Conservation (phyloP, 2,888 invertebrate genomes). For the Agrochola lychnidis region DNA sequence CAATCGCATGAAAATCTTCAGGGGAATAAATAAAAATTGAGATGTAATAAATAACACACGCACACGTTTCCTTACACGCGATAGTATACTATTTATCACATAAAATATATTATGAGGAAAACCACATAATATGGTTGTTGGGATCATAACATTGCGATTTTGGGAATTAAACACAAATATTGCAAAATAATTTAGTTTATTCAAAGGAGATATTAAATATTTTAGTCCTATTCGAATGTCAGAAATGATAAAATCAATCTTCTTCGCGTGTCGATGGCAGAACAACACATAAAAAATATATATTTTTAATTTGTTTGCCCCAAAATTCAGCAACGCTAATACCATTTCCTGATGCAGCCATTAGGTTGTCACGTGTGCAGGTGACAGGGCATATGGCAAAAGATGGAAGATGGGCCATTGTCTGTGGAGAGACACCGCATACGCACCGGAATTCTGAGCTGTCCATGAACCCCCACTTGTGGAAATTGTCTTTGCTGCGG, state of each 20-base stretch:
- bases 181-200: background rate
- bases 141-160: background rate
- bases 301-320: background rate
- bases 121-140: constrained; percentile 3
- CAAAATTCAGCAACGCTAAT: background rate
- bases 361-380: too few species aligned
- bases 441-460: too few species aligned
- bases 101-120: constrained; percentile 50
- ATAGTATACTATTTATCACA: constrained; percentile 60
- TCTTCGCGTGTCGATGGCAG: background rate
- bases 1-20: constrained; percentile 28
- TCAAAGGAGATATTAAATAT: background rate
- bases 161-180: background rate
- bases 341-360: background rate
- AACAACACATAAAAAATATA: background rate
- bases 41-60: constrained; percentile 60
- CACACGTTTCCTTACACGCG: constrained; percentile 47
- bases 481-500: too few species aligned
- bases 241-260: background rate
- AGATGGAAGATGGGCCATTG: too few species aligned
- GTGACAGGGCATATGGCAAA: too few species aligned
- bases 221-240: background rate
- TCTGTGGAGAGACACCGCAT: too few species aligned
- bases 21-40: constrained; percentile 59
- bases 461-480: too few species aligned